Evolutionary conservation across 2,888 invertebrate genomes (phyloP).

Genomic region (Tetragonula carbonaria): DNA sequence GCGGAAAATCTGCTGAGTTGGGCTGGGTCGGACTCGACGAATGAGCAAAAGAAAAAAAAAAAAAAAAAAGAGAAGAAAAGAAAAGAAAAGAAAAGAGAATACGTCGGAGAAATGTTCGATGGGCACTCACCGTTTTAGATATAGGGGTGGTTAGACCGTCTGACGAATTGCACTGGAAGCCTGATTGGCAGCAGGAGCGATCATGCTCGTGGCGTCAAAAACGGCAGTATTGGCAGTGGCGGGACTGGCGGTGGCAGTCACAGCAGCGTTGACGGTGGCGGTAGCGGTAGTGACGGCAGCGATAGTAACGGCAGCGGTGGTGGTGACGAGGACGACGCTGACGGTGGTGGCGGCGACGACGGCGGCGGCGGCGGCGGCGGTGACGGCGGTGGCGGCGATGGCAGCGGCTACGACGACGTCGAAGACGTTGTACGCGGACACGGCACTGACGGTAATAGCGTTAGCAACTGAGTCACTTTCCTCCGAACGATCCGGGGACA

Average conservation of each 20-base stretch:
- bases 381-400: slow-evolving; percentile 26
- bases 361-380: slow-evolving; percentile 23
- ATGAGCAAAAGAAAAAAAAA: not conserved
- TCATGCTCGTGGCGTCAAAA: slow-evolving; percentile 50
- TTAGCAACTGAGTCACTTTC: slow-evolving; percentile 63
- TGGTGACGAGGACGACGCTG: slow-evolving; percentile 22
- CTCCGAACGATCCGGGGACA: slow-evolving; percentile 69
- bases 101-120: not conserved
- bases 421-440: slow-evolving; percentile 50
- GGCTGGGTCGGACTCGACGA: slow-evolving; percentile 24
- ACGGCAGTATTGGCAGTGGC: slow-evolving; percentile 73
- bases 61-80: not conserved
- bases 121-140: slow-evolving; percentile 56
- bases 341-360: slow-evolving; percentile 32
- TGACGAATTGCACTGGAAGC: slow-evolving; percentile 54
- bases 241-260: slow-evolving; percentile 46
- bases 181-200: slow-evolving; percentile 62
- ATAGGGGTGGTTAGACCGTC: slow-evolving; percentile 59
- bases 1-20: not conserved
- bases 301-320: slow-evolving; percentile 3
- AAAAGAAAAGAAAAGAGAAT: too few species aligned
- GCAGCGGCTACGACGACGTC: slow-evolving; percentile 26
- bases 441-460: slow-evolving; percentile 55
- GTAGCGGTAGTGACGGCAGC: slow-evolving; percentile 29
- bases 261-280: slow-evolving; percentile 35